Conservation (phyloP, 2,888 invertebrate genomes). For the Hydrotaea diabolus region DNA sequence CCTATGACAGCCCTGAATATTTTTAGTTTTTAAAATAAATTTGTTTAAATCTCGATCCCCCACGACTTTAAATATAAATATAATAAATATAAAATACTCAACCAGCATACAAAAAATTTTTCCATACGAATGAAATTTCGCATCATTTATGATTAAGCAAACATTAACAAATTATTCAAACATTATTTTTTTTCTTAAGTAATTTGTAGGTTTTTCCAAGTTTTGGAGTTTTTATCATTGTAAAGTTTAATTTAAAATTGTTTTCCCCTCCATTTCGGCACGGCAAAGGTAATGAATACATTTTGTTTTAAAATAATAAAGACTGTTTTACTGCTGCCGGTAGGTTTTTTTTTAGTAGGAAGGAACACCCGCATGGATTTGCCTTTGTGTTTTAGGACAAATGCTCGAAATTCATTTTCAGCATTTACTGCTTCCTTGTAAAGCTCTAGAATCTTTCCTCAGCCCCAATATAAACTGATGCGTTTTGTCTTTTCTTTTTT, state of each 20-base stretch:
- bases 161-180: neutral
- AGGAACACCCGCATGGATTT: neutral
- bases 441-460: conserved; percentile 5
- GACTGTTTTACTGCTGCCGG: neutral
- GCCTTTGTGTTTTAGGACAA: conserved; percentile 6
- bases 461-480: neutral
- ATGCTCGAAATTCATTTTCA: neutral
- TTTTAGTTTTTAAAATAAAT: too few species aligned
- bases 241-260: neutral
- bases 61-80: too few species aligned
- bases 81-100: too few species aligned
- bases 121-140: too few species aligned
- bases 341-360: neutral
- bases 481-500: conserved; percentile 35
- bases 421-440: neutral
- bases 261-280: neutral
- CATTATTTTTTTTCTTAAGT: neutral
- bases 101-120: too few species aligned
- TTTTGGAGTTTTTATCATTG: conserved; percentile 3
- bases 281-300: neutral
- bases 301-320: neutral
- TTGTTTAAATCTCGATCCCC: too few species aligned
- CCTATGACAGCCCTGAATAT: too few species aligned
- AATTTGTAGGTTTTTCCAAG: neutral
- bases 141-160: too few species aligned